A percentile compares a stretch with the other conserved stretches of the same genome.
Evolutionary conservation across 2,113 vertebrate species (phyloP).

Genomic region (Pseudopipra pipra): DNA sequence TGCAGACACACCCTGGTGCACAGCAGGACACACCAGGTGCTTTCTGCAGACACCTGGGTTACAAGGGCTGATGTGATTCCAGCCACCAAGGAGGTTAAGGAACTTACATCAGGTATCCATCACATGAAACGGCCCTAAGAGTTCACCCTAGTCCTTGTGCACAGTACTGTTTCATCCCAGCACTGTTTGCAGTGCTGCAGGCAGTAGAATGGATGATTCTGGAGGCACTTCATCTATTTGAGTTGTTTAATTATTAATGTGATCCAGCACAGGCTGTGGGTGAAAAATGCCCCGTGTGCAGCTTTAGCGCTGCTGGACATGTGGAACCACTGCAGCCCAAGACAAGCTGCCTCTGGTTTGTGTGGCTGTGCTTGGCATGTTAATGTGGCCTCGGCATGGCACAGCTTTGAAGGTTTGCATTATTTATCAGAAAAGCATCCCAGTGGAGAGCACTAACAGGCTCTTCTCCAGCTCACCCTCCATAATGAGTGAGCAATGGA

Average conservation of each 20-base stretch:
- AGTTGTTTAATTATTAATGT: neutral
- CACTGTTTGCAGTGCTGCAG: neutral
- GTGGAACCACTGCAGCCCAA: neutral
- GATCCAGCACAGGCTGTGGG: neutral
- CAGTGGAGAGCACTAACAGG: neutral
- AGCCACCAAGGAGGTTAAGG: neutral
- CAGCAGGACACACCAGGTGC: neutral
- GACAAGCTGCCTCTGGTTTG: neutral
- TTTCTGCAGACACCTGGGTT: neutral
- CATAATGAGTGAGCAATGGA: neutral
- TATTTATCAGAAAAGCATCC: neutral
- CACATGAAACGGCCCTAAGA: neutral
- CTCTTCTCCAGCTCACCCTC: neutral
- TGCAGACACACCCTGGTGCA: neutral
- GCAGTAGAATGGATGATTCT: neutral
- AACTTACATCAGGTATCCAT: neutral
- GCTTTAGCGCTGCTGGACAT: neutral
- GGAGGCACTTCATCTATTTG: neutral
- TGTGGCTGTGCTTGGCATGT: neutral
- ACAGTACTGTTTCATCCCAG: neutral
- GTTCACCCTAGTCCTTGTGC: neutral
- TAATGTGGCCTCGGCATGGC: neutral
- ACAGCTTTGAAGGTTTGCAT: neutral
- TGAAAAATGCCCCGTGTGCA: neutral
- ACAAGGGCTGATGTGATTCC: neutral